These are phyloP conservation scores for Dendrocincla fuliginosa DNA, from an alignment of 2,797 vertebrate species.

Conservation along the genomic window DNA sequence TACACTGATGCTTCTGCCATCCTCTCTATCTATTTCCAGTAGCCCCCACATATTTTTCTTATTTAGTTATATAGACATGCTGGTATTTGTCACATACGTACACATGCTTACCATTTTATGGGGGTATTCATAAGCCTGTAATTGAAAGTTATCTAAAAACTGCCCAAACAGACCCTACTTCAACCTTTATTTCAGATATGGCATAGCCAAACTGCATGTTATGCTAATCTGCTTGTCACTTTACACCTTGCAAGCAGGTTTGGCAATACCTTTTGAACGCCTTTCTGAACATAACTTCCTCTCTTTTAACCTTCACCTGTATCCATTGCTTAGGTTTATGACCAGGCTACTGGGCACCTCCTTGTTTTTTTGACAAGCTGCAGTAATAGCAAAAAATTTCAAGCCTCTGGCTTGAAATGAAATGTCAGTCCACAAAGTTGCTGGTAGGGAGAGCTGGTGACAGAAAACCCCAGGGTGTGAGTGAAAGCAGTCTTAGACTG, in stretches of 20 bases:
- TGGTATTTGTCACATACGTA: neutral
- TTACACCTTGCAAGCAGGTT: neutral
- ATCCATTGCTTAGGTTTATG: neutral
- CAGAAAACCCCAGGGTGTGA: constrained; percentile 19
- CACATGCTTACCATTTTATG: neutral
- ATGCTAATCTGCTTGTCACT: neutral
- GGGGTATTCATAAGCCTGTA: neutral
- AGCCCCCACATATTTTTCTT: neutral
- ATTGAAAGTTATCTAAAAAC: neutral
- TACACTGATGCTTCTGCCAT: neutral
- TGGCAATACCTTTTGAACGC: neutral
- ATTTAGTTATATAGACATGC: neutral
- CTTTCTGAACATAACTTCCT: neutral
- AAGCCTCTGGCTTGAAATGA: constrained; percentile 7
- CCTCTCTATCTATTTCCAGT: neutral
- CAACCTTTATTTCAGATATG: neutral
- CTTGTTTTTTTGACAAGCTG: constrained; percentile 12
- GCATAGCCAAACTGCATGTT: neutral
- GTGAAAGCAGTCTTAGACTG: constrained; percentile 30
- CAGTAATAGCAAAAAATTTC: constrained; percentile 48
- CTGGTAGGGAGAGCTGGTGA: constrained; percentile 29
- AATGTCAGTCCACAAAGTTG: constrained; percentile 15
- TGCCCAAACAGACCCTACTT: neutral
- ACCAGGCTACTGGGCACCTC: neutral
- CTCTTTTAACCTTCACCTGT: neutral